Percentiles rank a stretch among this genome's conserved stretches.
Evolutionary conservation across 1,140 invertebrate genomes (phyloP).

Genomic region (fruit fly (Drosophila melanogaster)): Release_6_plus_ISO1_MT NT_037436.4:7303001-7303500

Average conservation of each 20-base stretch:
- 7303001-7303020: conserved; percentile 16
- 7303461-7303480: conserved; percentile 64
- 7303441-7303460: conserved; percentile 45
- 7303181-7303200: conserved; percentile 10
- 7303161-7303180: conserved; percentile 20
- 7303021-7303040: conserved; percentile 44
- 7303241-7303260: conserved; percentile 16
- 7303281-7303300: conserved; percentile 23
- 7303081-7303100: conserved; percentile 69
- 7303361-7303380: conserved; percentile 23
- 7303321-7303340: not conserved
- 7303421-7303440: conserved; percentile 45
- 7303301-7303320: not conserved
- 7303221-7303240: conserved; percentile 21
- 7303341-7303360: conserved; percentile 4
- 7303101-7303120: conserved; percentile 41
- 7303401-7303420: conserved; percentile 11
- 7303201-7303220: conserved; percentile 17
- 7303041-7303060: conserved; percentile 64
- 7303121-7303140: conserved; percentile 8
- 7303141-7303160: conserved; percentile 1
- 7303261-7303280: conserved; percentile 18
- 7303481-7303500: conserved; percentile 48
- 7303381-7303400: not conserved
- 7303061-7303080: conserved; percentile 67